Percentiles rank a stretch among this genome's conserved stretches.
phyloP scores from a whole-genome alignment of 2,113 vertebrate species.

The Eurystomus gularis region DNA sequence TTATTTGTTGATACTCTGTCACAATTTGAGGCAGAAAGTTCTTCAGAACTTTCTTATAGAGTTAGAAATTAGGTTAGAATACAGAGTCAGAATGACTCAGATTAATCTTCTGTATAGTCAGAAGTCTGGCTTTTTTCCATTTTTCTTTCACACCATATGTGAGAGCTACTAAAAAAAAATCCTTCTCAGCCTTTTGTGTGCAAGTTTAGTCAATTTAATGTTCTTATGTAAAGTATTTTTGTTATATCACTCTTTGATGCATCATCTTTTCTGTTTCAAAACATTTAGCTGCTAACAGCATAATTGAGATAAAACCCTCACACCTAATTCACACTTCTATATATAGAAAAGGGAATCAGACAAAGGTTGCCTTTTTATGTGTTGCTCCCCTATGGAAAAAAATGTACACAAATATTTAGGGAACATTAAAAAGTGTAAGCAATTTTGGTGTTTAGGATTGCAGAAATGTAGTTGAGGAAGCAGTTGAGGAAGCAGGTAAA shows the following conservation, averaged over 20 bases:
- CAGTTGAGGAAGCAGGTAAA: not conserved
- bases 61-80: conserved; percentile 5
- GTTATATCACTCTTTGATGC: not conserved
- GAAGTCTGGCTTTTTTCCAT: not conserved
- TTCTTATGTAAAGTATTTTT: not conserved
- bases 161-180: not conserved
- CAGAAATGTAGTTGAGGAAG: not conserved
- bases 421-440: not conserved
- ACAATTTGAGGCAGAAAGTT: not conserved
- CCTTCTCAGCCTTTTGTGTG: not conserved
- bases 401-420: not conserved
- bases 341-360: not conserved
- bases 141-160: not conserved
- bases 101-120: not conserved
- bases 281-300: not conserved
- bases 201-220: not conserved
- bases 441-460: not conserved
- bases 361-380: not conserved
- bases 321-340: not conserved
- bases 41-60: not conserved
- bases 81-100: not conserved
- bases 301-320: not conserved
- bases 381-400: not conserved
- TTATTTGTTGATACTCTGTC: not conserved
- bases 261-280: conserved; percentile 7